Conservation (phyloP, 2,113 vertebrate genomes). For the Cyphomyrus plagiostoma region DNA sequence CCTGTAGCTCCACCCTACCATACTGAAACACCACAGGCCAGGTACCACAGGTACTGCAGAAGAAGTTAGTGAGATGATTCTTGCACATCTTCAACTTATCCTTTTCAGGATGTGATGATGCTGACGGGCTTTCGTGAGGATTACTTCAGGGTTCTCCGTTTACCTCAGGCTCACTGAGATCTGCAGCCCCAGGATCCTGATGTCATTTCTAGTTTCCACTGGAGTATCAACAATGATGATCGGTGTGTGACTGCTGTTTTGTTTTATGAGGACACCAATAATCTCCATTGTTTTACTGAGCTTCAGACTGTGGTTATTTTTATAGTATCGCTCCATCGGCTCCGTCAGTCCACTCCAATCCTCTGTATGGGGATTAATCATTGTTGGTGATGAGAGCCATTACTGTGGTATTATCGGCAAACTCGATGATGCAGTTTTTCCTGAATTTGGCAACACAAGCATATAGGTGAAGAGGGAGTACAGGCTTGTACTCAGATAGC, state of each 20-base stretch:
- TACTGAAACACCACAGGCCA: neutral
- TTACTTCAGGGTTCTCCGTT: neutral
- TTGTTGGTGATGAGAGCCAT: neutral
- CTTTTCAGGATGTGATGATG: neutral
- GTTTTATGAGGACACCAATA: neutral
- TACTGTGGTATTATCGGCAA: neutral
- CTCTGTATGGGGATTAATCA: neutral
- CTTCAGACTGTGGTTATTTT: neutral
- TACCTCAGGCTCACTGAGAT: neutral
- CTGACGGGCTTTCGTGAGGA: neutral
- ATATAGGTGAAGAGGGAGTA: neutral
- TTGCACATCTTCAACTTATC: neutral
- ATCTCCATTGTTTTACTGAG: neutral
- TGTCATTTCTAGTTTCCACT: neutral
- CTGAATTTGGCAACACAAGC: neutral
- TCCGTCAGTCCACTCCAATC: neutral
- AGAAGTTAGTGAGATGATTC: neutral
- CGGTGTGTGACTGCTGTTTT: neutral
- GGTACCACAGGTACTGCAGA: neutral
- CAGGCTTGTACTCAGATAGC: too few species aligned
- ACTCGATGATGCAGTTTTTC: neutral
- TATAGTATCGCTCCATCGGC: neutral
- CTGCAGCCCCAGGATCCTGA: neutral
- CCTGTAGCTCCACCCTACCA: neutral
- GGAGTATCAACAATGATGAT: neutral